Evolutionary conservation across 2,113 vertebrate species (phyloP), one percentile per base, ranked within the genome.

Genomic region (Jacana jacana): DNA sequence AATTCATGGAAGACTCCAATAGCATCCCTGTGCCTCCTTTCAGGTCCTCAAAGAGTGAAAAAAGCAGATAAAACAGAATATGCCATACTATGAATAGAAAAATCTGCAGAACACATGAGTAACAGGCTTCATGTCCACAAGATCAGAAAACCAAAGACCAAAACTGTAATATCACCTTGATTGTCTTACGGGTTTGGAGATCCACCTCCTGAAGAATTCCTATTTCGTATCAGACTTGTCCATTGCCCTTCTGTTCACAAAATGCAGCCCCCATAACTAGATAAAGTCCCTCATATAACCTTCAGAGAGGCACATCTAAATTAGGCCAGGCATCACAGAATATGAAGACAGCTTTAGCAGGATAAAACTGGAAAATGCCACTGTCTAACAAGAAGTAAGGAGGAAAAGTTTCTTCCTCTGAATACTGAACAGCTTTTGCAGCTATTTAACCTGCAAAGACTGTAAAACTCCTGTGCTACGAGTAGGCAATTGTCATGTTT

Each of bases 1-100:
- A 95, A 94, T 71, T 71, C 80, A 86, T 54, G 79, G 85, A 87
- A 52, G 69, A 96, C 33, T 84, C 57, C 57, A 90, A 44, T 27
- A 81, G 37, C 55, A 64, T 17, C 0, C 7, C 2, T 71, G 51
- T 54, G n/a, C 51, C 48, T 91, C 72, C 6, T 4, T 82, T 77
- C 54, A 81, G 31, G 22, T 48, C 40, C 37, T 77, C 51, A 63
- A 66, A 58, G 40, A 82, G 52, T 13, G 4, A 82, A 58, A 55
- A 66, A 18, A 83, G 23, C 22, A 70, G n/a, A 73, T n/a, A 33
- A 81, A 91, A 35, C 6, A 65, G 42, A 61, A 48, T 42, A 68
- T 18, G 10, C 16, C 52, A 58, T 23, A 61, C 37, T 31, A 55
- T 37, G 91, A 81, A 91, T 0, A 35, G 15, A 16, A 78, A 82